Conservation (phyloP, 2,888 invertebrate genomes). For the Heliconius sara region DNA sequence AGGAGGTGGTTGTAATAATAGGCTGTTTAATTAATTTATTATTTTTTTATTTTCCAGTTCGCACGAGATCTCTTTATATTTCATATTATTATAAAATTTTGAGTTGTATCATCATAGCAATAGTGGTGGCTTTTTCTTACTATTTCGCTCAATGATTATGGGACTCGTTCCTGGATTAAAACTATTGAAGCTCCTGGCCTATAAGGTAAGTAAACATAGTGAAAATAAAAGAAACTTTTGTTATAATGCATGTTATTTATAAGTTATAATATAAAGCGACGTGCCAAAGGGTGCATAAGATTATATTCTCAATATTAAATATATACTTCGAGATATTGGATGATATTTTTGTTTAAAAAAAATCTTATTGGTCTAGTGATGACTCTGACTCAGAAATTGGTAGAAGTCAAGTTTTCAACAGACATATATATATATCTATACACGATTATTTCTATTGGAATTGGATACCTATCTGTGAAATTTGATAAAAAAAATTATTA, state of each 20-base stretch:
- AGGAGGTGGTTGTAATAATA: not conserved
- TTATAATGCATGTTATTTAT: slow-evolving; percentile 2
- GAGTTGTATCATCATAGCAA: slow-evolving; percentile 6
- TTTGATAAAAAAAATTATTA: too few species aligned
- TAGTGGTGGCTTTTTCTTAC: not conserved
- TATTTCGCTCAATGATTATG: slow-evolving; percentile 2
- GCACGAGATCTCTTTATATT: slow-evolving; percentile 7
- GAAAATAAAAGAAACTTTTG: not conserved
- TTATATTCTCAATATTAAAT: too few species aligned
- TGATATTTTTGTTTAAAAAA: not conserved
- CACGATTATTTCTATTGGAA: too few species aligned
- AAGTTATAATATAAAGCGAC: not conserved
- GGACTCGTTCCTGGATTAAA: not conserved
- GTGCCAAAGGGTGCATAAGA: slow-evolving; percentile 3
- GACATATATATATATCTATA: too few species aligned
- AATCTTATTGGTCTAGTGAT: not conserved
- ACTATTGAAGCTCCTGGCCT: not conserved
- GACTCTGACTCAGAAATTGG: not conserved
- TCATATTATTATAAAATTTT: slow-evolving; percentile 17
- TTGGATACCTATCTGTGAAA: too few species aligned
- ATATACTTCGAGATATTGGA: slow-evolving; percentile 4
- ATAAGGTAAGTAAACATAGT: not conserved
- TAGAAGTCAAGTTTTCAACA: not conserved
- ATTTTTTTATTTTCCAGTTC: slow-evolving; percentile 13
- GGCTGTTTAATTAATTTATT: not conserved